Base-by-base conservation (phyloP, 2,113 vertebrate genomes). In the Gobio gobio region DNA sequence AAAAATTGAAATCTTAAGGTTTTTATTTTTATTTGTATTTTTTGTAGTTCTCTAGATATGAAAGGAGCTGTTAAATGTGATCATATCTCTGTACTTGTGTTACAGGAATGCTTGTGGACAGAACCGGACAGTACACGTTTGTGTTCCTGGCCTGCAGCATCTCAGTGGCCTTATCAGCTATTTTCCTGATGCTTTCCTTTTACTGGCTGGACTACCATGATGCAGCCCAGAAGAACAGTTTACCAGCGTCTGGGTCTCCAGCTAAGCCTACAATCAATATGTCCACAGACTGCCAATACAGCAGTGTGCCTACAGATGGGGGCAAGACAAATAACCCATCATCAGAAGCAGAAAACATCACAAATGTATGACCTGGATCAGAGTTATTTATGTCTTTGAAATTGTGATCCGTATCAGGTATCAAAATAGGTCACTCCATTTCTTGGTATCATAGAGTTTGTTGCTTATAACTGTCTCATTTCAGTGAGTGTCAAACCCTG, bases 31-130 rank as follows among this genome's bases (percentile, higher is more conserved):
- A n/a, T n/a, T n/a, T n/a, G n/a, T n/a, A n/a, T n/a, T 70, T 45
- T 47, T 26, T 49, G 1, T 45, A 13, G 13, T 2, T 33, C 1
- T 68, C 26, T 68, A 36, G 64, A 68, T 68, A 70, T 0, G 2
- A 33, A 58, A 43, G 18, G 10, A 59, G 5, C n/a, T 64, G 10
- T 24, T 13, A n/a, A 10, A 56, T 87, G 6, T 29, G 68, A 40
- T 66, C 68, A 22, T 51, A 66, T 74, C 64, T 72, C 83, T 18
- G 18, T 20, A 43, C 33, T 4, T 45, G 73, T 82, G 3, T 92
- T 93, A 29, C 86, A 99, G 98, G 98, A 86, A 8, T 95, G 72
- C 92, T 99, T 86, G 93, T 99, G 47, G 98, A 99, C 76, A 7
- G 87, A 7, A 97, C 95, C 0, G 87, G 86, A 16, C 89, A 95